Conservation (phyloP, 2,888 invertebrate genomes). For the Noctua comes region DNA sequence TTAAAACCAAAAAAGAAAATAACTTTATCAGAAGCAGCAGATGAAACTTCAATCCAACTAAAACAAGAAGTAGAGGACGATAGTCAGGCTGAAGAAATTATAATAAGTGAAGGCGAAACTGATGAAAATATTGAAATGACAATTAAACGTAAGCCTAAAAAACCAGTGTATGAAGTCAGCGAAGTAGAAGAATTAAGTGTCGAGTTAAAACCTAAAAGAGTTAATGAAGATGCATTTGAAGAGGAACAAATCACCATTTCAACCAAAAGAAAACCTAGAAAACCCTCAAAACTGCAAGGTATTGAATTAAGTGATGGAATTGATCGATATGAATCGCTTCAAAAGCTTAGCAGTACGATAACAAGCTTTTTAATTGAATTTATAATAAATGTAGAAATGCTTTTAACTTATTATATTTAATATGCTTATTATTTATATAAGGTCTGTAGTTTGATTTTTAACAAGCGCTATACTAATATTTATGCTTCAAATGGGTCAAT, state of each 20-base stretch:
- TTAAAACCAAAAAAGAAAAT: conserved; percentile 91
- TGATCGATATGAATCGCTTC: conserved; percentile 13
- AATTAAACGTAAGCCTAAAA: conserved; percentile 87
- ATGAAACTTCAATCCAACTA: conserved; percentile 92
- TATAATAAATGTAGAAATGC: conserved; percentile 3
- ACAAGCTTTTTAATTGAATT: conserved; percentile 12
- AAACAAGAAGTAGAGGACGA: conserved; percentile 92
- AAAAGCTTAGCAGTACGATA: conserved; percentile 22
- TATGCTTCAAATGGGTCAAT: neutral
- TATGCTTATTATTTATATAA: conserved; percentile 11
- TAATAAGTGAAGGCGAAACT: conserved; percentile 91
- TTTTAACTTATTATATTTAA: neutral
- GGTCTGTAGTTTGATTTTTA: neutral
- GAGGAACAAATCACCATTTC: conserved; percentile 93
- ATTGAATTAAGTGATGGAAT: conserved; percentile 62
- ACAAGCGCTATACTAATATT: neutral
- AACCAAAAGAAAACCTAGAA: conserved; percentile 92
- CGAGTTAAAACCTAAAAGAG: conserved; percentile 87
- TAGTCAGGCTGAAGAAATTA: conserved; percentile 92
- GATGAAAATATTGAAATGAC: conserved; percentile 91
- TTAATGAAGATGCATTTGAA: conserved; percentile 87
- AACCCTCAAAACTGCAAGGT: conserved; percentile 92
- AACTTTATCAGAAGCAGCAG: conserved; percentile 92
- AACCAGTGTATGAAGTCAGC: conserved; percentile 90
- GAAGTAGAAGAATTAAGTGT: conserved; percentile 91